phyloP scores from a whole-genome alignment of 2,797 vertebrate genomes.

The Pelodytes ibericus region DNA sequence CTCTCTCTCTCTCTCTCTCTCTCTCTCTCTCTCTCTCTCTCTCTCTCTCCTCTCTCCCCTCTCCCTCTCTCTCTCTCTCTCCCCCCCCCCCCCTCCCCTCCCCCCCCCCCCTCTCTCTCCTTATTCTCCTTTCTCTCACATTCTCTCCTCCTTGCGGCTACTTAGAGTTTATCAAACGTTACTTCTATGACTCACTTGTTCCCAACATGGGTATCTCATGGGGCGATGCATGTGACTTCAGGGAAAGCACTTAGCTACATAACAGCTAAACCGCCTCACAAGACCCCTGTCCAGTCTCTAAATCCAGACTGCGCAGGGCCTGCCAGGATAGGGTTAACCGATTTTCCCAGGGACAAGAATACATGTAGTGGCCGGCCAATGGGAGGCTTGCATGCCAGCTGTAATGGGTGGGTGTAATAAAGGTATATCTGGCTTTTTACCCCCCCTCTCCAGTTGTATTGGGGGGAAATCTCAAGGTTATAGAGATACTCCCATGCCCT shows the following conservation, averaged over 20 bases:
- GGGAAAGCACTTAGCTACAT: constrained; percentile 9
- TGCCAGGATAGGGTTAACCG: not conserved
- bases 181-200: constrained; percentile 35
- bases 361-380: too few relatives aligned
- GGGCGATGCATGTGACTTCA: not conserved
- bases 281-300: not conserved
- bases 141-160: not conserved
- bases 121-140: constrained; percentile 22
- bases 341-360: too few relatives aligned
- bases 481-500: too few relatives aligned
- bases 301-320: not conserved
- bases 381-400: too few relatives aligned
- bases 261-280: constrained; percentile 15
- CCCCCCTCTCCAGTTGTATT: too few relatives aligned
- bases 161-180: not conserved
- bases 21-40: constrained; percentile 6
- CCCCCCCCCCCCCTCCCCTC: constrained; percentile 9
- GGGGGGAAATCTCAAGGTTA: too few relatives aligned
- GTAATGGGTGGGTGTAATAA: too few relatives aligned
- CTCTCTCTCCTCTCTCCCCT: not conserved
- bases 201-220: constrained; percentile 24
- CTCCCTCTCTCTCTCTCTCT: not conserved
- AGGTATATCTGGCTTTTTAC: too few relatives aligned
- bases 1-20: not conserved
- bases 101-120: constrained; percentile 2